phyloP scores from a whole-genome alignment of 1,140 invertebrate genomes.

The Tetranychus cinnabarinus region DNA sequence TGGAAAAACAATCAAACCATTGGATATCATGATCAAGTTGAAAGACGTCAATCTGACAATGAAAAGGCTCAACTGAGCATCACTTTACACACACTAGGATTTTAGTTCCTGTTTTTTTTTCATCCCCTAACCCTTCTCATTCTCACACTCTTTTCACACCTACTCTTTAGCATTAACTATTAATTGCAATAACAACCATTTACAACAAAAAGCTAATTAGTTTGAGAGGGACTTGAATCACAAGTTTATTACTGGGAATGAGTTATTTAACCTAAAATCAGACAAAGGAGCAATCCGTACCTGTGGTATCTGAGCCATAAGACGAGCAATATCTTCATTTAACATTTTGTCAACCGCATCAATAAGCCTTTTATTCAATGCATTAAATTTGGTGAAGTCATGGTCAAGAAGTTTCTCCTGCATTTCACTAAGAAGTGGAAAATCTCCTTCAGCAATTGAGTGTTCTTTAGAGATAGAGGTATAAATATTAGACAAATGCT shows the following conservation, averaged over 20 bases:
- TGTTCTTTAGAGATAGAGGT: slow-evolving; percentile 21
- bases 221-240: background rate
- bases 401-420: slow-evolving; percentile 45
- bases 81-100: too few relatives aligned
- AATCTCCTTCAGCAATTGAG: slow-evolving; percentile 32
- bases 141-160: too few relatives aligned
- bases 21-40: too few relatives aligned
- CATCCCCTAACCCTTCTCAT: too few relatives aligned
- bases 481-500: slow-evolving; percentile 26
- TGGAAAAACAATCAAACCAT: too few relatives aligned
- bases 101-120: too few relatives aligned
- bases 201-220: background rate
- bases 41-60: too few relatives aligned
- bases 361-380: slow-evolving; percentile 66
- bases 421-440: slow-evolving; percentile 31
- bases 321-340: slow-evolving; percentile 70
- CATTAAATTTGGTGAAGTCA: slow-evolving; percentile 88
- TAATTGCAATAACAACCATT: background rate
- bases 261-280: background rate
- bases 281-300: slow-evolving; percentile 17
- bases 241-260: background rate
- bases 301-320: slow-evolving; percentile 85
- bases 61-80: too few relatives aligned
- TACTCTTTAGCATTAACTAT: too few relatives aligned
- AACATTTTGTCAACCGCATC: slow-evolving; percentile 91